Evolutionary conservation across 2,113 vertebrate genomes (phyloP), one percentile per base, ranked within the genome.

Genomic region (Gambusia holbrooki): DNA sequence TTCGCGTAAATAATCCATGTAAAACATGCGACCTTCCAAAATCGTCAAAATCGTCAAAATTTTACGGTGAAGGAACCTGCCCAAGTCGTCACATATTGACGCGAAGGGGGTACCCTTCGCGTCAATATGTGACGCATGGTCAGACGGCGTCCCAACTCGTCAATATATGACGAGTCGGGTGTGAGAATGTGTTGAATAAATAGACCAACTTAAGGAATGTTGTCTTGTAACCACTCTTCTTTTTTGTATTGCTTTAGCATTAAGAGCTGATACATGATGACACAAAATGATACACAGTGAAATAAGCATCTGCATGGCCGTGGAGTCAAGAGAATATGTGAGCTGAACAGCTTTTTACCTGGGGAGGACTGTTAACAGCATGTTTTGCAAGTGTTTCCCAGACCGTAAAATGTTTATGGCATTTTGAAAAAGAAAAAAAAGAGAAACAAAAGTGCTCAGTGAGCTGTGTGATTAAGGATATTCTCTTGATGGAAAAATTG

Each of bases 171-270:
- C n/a, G n/a, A n/a, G n/a, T n/a, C n/a, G n/a, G n/a, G n/a, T n/a
- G n/a, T n/a, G n/a, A n/a, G n/a, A n/a, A n/a, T n/a, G n/a, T n/a
- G n/a, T n/a, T n/a, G n/a, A 58, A 66, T 78, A 48, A 74, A 71
- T 27, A 28, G 37, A 48, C 69, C 27, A 40, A 68, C 33, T 12
- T 54, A 62, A 69, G 63, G 54, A 62, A 40, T 79, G 27, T 61
- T n/a, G n/a, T 61, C 27, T 71, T 67, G 40, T 80, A 76, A 66
- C 37, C 75, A 66, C 62, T 28, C 35, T 37, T 37, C 35, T 37
- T 37, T 37, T 64, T 69, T 79, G 58, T 60, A 48, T 74, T 28
- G 67, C 42, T 62, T 22, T 66, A 51, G 83, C 79, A 81, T 75
- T 66, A 35, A 79, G 42, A 73, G 71, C 33, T 19, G 33, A 30